phyloP scores from a whole-genome alignment of 1,140 invertebrate species.

The Magallana ariakensis region DNA sequence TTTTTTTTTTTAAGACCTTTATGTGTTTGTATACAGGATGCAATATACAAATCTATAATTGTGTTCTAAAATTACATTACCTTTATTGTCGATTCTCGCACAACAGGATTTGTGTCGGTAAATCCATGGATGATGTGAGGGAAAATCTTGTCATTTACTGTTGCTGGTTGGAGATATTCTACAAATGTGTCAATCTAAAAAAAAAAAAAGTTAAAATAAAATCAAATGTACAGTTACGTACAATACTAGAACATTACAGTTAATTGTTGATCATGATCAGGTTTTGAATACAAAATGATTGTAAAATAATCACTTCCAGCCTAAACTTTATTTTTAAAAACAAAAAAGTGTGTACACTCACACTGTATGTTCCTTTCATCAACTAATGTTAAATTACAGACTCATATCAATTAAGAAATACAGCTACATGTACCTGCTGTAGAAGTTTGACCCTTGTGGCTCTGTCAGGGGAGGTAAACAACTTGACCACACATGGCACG shows the following conservation, averaged over 20 bases:
- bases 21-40: background rate
- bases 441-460: conserved; percentile 95
- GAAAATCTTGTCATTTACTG: conserved; percentile 93
- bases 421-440: conserved; percentile 85
- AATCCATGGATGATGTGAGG: conserved; percentile 95
- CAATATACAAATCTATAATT: background rate
- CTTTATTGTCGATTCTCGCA: conserved; percentile 98
- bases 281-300: too few species aligned
- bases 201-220: background rate
- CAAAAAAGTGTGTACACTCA: too few species aligned
- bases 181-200: conserved; percentile 80
- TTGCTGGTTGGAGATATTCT: conserved; percentile 81
- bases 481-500: conserved; percentile 97
- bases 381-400: too few species aligned
- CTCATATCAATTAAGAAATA: too few species aligned
- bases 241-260: too few species aligned
- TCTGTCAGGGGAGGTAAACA: conserved; percentile 96
- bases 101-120: conserved; percentile 96
- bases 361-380: too few species aligned
- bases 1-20: too few species aligned
- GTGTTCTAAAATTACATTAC: conserved; percentile 77
- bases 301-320: too few species aligned
- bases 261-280: too few species aligned
- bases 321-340: too few species aligned
- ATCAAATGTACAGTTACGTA: too few species aligned